phyloP scores from a whole-genome alignment of 2,113 vertebrate species.

The Tragelaphus scriptus region DNA sequence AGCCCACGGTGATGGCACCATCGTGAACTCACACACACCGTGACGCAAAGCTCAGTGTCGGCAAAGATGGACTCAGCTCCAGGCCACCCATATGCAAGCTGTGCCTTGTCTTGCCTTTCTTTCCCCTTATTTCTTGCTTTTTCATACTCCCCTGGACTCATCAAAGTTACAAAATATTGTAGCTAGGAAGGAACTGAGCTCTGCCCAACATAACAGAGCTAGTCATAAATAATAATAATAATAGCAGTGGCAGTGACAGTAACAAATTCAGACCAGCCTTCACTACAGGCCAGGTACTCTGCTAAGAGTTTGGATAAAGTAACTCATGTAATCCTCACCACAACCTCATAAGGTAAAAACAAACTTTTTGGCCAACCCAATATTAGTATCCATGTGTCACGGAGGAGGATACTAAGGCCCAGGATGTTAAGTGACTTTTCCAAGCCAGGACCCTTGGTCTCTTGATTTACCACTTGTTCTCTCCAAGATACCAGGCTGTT shows the following conservation, averaged over 20 bases:
- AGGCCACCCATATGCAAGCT: neutral
- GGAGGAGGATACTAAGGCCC: neutral
- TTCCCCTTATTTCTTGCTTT: neutral
- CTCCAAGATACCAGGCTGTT: neutral
- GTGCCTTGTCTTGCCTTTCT: neutral
- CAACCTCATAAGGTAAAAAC: neutral
- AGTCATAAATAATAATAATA: neutral
- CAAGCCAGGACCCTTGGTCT: neutral
- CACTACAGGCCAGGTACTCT: neutral
- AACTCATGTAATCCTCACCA: neutral
- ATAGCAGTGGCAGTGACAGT: fast-evolving
- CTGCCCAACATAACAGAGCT: neutral
- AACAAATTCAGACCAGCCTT: neutral
- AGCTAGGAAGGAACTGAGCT: neutral
- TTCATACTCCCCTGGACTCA: neutral
- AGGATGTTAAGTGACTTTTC: neutral
- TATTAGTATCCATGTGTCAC: neutral
- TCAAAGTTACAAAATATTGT: neutral
- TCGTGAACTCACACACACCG: constrained; percentile 52
- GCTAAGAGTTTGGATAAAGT: neutral
- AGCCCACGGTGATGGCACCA: constrained; percentile 49
- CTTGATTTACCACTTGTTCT: neutral
- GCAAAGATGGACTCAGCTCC: fast-evolving
- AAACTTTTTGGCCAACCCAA: neutral
- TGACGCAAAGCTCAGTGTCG: neutral